A percentile compares a stretch with the other conserved stretches of the same genome.
Evolutionary conservation across 2,888 invertebrate genomes (phyloP).

Genomic region (Thera obeliscata): DNA sequence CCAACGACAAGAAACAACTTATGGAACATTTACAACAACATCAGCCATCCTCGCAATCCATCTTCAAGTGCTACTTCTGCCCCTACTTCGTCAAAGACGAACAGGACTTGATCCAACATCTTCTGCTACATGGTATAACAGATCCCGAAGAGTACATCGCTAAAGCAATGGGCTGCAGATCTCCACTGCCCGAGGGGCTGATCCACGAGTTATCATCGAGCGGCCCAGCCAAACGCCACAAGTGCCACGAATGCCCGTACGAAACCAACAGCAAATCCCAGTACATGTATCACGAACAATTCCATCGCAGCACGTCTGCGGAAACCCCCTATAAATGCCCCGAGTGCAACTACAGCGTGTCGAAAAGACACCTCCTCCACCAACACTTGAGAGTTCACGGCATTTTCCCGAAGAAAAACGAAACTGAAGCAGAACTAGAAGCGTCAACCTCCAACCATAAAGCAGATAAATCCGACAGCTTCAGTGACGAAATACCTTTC

Average conservation of each 20-base stretch:
- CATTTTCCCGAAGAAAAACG: slow-evolving; percentile 75
- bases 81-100: slow-evolving; percentile 90
- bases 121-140: slow-evolving; percentile 86
- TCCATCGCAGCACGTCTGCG: slow-evolving; percentile 86
- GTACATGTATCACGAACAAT: slow-evolving; percentile 93
- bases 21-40: slow-evolving; percentile 89
- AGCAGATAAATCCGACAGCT: slow-evolving; percentile 56
- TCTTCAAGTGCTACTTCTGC: slow-evolving; percentile 92
- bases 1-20: slow-evolving; percentile 84
- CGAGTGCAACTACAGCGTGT: slow-evolving; percentile 92
- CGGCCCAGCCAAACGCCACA: slow-evolving; percentile 86
- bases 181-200: slow-evolving; percentile 56
- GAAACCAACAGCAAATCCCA: slow-evolving; percentile 94
- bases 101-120: slow-evolving; percentile 87
- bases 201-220: slow-evolving; percentile 49
- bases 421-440: slow-evolving; percentile 75
- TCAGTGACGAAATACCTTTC: slow-evolving; percentile 86
- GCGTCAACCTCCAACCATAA: slow-evolving; percentile 51
- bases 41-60: slow-evolving; percentile 86
- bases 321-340: slow-evolving; percentile 92
- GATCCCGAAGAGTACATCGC: slow-evolving; percentile 85
- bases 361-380: slow-evolving; percentile 91
- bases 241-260: slow-evolving; percentile 92
- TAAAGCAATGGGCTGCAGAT: slow-evolving; percentile 73
- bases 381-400: slow-evolving; percentile 92